These are phyloP conservation scores for Imbricaverruca yamaguchii DNA, from an alignment of 2,888 invertebrate species.

Conservation along the genomic window DNA sequence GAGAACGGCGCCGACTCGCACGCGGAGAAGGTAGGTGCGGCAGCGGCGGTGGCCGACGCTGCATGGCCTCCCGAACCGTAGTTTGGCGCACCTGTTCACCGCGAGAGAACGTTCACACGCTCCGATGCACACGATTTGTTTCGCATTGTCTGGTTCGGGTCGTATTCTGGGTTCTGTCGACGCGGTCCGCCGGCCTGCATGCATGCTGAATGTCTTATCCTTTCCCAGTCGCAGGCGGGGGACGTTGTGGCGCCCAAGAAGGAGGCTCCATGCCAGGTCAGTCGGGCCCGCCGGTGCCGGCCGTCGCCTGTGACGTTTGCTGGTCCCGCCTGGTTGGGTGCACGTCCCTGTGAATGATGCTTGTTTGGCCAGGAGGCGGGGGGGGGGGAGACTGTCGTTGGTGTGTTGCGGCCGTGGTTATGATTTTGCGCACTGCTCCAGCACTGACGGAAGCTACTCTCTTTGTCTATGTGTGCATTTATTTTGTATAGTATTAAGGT, in stretches of 20 bases:
- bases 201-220: background rate
- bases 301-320: no score
- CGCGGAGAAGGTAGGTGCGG: background rate
- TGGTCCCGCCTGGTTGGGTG: no score
- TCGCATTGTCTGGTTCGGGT: no score
- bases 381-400: background rate
- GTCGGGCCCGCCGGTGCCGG: background rate
- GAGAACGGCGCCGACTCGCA: background rate
- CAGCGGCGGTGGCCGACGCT: background rate
- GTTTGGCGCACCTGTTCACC: no score
- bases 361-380: no score
- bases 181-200: background rate
- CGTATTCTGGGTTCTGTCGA: background rate
- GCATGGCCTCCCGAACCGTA: background rate
- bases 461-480: no score
- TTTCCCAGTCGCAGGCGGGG: background rate
- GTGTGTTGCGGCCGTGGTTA: background rate
- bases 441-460: no score
- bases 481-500: no score
- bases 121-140: no score
- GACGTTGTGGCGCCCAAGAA: background rate
- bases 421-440: background rate
- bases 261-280: slow-evolving; percentile 4
- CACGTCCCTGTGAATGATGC: no score
- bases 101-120: no score